Conservation (phyloP, 2,797 vertebrate species). For the Naso thynnoides region DNA sequence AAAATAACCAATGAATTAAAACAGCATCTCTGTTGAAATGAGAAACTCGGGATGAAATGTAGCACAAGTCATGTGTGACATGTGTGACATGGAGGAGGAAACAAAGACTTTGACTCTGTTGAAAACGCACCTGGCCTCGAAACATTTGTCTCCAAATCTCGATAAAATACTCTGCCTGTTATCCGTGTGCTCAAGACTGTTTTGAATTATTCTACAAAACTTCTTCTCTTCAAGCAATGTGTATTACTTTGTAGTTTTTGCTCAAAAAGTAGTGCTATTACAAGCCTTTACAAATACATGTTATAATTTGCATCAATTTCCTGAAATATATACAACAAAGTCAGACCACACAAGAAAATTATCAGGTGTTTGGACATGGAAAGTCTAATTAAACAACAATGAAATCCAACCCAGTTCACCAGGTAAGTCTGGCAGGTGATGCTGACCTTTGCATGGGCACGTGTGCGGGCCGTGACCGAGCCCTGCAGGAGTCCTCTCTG, state of each 20-base stretch:
- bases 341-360: background rate
- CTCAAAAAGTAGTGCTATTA: constrained; percentile 15
- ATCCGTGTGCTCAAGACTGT: too few species aligned
- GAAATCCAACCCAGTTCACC: background rate
- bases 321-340: background rate
- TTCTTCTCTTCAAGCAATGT: too few species aligned
- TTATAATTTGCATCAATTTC: constrained; percentile 15
- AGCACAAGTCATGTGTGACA: too few species aligned
- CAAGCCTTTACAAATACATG: constrained; percentile 29
- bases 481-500: constrained; percentile 93
- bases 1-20: background rate
- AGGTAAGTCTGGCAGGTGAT: background rate
- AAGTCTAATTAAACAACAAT: background rate
- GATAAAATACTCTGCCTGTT: too few species aligned
- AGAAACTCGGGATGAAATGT: too few species aligned
- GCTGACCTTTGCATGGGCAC: constrained; percentile 98
- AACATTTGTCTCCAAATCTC: too few species aligned
- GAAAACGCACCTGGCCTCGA: too few species aligned
- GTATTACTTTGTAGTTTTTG: constrained; percentile 16
- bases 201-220: too few species aligned
- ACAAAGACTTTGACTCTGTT: too few species aligned
- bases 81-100: too few species aligned
- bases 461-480: constrained; percentile 93
- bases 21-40: background rate
- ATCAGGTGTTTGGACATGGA: background rate